Conservation (phyloP, 2,113 vertebrate species). For the Lonchura striata region DNA sequence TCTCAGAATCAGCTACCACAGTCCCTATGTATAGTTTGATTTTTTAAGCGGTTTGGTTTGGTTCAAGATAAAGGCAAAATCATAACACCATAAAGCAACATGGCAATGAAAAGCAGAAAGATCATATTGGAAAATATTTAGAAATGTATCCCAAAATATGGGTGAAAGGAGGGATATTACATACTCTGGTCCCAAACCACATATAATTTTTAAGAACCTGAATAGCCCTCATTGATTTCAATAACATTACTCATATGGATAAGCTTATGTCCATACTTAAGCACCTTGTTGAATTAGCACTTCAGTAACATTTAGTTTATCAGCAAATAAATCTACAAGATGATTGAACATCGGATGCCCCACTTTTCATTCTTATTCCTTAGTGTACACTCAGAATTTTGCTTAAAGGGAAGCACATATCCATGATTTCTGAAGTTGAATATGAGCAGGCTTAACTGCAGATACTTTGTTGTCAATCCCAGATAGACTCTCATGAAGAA, state of each 20-base stretch:
- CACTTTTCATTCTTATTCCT: neutral
- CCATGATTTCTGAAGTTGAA: neutral
- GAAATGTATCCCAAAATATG: neutral
- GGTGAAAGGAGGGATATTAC: neutral
- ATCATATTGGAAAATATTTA: neutral
- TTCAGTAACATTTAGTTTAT: neutral
- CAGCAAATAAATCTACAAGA: neutral
- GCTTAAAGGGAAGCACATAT: neutral
- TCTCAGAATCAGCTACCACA: neutral
- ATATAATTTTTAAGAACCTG: neutral
- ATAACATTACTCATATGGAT: neutral
- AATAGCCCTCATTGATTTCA: neutral
- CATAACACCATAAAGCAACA: neutral
- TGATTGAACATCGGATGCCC: neutral
- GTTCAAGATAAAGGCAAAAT: neutral
- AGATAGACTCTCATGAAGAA: constrained; percentile 16
- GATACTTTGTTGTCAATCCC: neutral
- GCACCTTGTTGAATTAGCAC: neutral
- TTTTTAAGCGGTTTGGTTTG: neutral
- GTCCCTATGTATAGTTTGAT: neutral
- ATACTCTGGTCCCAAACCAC: neutral
- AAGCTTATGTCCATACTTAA: neutral
- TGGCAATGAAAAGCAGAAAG: neutral
- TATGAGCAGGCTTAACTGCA: neutral
- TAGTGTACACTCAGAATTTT: neutral